Percentiles rank a stretch among this genome's conserved stretches.
Conservation (phyloP, 1,140 invertebrate species). For the Neomicropteryx cornuta region DNA sequence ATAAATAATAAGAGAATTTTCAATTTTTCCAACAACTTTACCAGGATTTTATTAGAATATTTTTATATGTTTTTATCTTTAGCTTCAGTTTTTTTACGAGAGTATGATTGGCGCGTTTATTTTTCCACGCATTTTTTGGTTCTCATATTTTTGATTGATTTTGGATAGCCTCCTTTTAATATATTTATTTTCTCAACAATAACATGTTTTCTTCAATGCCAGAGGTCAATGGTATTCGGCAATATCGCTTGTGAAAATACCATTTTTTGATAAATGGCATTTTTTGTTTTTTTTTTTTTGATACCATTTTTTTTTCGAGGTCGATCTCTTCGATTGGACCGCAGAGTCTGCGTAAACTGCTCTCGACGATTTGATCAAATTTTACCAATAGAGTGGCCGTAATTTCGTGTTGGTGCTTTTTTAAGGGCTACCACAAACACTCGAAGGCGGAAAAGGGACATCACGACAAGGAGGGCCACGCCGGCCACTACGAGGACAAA, state of each 20-base stretch:
- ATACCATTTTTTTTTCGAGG: slow-evolving; percentile 1
- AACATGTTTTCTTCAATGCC: too few species aligned
- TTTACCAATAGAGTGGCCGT: slow-evolving; percentile 9
- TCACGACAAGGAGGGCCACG: slow-evolving; percentile 49
- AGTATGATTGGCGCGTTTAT: not conserved
- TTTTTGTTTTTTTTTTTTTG: slow-evolving; percentile 5
- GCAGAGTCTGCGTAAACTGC: slow-evolving; percentile 3
- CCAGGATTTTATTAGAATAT: not conserved
- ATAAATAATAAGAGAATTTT: not conserved
- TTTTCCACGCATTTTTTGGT: too few species aligned
- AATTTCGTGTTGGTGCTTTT: slow-evolving; percentile 6
- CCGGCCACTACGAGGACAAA: slow-evolving; percentile 45
- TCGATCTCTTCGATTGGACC: too few species aligned
- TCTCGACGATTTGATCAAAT: slow-evolving; percentile 17
- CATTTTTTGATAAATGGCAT: slow-evolving; percentile 3
- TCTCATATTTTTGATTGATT: too few species aligned
- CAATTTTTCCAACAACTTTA: not conserved
- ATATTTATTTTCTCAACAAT: too few species aligned
- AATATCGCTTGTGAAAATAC: too few species aligned
- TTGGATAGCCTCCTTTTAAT: too few species aligned
- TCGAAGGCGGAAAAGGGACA: slow-evolving; percentile 52
- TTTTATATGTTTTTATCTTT: not conserved
- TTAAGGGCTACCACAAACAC: slow-evolving; percentile 42
- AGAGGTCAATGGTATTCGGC: too few species aligned
- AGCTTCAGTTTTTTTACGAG: not conserved